A percentile compares a stretch with the other conserved stretches of the same genome.
Conservation (phyloP, 2,797 vertebrate species). For the Choloepus didactylus region DNA sequence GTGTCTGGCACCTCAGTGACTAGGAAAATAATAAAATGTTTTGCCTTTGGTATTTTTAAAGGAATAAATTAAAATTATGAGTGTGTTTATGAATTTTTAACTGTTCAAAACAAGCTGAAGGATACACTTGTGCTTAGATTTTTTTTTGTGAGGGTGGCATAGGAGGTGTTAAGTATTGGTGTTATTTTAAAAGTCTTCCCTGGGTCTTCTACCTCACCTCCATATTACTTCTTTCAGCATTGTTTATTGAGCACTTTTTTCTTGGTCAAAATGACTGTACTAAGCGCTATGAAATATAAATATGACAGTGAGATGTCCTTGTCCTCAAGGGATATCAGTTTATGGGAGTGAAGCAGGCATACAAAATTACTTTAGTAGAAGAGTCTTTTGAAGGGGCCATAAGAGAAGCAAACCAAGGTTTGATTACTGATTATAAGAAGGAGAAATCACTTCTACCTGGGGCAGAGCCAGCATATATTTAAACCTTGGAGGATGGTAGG, state of each 20-base stretch:
- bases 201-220: slow-evolving; percentile 31
- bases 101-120: background rate
- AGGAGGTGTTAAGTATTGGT: background rate
- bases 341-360: slow-evolving; percentile 38
- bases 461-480: slow-evolving; percentile 13
- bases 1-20: slow-evolving; percentile 33
- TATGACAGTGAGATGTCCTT: slow-evolving; percentile 1
- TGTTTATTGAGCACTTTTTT: slow-evolving; percentile 40
- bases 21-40: slow-evolving; percentile 26
- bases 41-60: slow-evolving; percentile 54
- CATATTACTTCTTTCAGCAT: slow-evolving; percentile 39
- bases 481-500: background rate
- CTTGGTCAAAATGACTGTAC: slow-evolving; percentile 52
- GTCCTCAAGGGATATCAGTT: slow-evolving; percentile 23
- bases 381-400: background rate
- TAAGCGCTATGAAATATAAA: slow-evolving; percentile 55
- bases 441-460: slow-evolving; percentile 6
- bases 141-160: background rate
- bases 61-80: slow-evolving; percentile 54
- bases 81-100: slow-evolving; percentile 46
- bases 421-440: slow-evolving; percentile 31
- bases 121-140: background rate
- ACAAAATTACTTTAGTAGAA: slow-evolving; percentile 37
- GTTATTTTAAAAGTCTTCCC: slow-evolving; percentile 16
- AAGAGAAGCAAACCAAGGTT: background rate